Base-by-base conservation (phyloP, 1,140 invertebrate genomes). In the Neoseiulus cucumeris region DNA sequence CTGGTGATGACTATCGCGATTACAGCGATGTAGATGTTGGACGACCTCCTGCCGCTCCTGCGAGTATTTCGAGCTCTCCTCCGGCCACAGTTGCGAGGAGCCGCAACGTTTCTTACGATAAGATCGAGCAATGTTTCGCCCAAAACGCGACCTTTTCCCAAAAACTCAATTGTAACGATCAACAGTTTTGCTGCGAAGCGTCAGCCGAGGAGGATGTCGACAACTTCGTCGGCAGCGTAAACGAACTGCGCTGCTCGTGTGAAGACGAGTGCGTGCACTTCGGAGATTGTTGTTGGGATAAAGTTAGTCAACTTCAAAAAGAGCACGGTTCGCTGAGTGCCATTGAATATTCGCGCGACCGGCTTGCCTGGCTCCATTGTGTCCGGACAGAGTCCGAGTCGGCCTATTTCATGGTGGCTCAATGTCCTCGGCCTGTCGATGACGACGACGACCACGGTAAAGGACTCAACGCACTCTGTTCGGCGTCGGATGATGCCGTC, bases 341-440 rank as follows among this genome's bases (percentile, higher is more conserved):
- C 22, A 59, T 59, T 59, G 51, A 59, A 33, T 59, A 59, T 59
- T 59, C 51, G 51, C 51, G 51, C 25, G 51, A 59, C 14, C 25
- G 51, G 51, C 51, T 59, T n/a, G 22, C 25, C 25, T 33, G 14
- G 22, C 51, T 59, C 51, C 25, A 14, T 25, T 59, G 51, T 59
- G 22, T 59, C 9, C 25, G 22, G 22, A 29, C 51, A 2, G 33
- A 59, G 14, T 17, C 14, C 14, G 33, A 25, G 14, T 29, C 22
- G 14, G 25, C 51, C 25, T 59, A 59, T 25, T 25, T 29, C 51
- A 59, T 59, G 51, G 33, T 59, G 25, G 25, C 51, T 25, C 25
- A 59, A 9, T 59, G 51, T 59, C 33, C 33, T 39, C 9, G 4
- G 4, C 33, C 33, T 6, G 33, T 39, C 33, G 33, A 39, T 9